Evolutionary conservation across 1,140 invertebrate genomes (phyloP).

Genomic region (Elymnias hypermnestra): DNA sequence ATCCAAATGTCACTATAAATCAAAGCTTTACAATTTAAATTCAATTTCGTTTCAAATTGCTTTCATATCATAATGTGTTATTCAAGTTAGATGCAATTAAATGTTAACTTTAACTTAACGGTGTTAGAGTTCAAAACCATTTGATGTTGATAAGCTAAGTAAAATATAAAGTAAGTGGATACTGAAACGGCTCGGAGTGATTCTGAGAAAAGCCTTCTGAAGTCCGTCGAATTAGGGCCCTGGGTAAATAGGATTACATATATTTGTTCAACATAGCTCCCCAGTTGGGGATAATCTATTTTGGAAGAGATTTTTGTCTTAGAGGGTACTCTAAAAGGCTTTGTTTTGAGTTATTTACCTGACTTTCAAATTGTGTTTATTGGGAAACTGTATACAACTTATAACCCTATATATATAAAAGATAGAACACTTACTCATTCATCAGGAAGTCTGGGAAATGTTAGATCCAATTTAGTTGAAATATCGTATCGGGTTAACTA

Average conservation of each 20-base stretch:
- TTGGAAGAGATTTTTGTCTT: conserved; percentile 22
- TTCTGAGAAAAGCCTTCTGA: conserved; percentile 28
- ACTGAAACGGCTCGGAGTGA: conserved; percentile 21
- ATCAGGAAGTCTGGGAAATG: too few relatives aligned
- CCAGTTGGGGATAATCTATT: conserved; percentile 27
- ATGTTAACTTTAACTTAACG: conserved; percentile 14
- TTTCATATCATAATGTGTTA: conserved; percentile 8
- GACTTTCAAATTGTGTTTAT: conserved; percentile 5
- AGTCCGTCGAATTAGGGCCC: conserved; percentile 29
- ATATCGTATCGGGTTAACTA: too few relatives aligned
- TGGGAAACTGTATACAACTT: too few relatives aligned
- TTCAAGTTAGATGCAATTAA: neutral
- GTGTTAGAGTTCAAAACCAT: conserved; percentile 3
- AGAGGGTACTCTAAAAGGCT: conserved; percentile 5
- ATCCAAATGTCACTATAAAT: too few relatives aligned
- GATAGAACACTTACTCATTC: too few relatives aligned
- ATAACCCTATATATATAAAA: too few relatives aligned
- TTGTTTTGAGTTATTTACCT: conserved; percentile 4
- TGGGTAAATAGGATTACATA: conserved; percentile 36
- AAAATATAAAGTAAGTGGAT: conserved; percentile 13
- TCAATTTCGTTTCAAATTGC: conserved; percentile 7
- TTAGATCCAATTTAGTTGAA: too few relatives aligned
- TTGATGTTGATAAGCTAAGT: neutral
- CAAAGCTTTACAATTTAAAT: conserved; percentile 16
- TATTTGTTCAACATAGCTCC: conserved; percentile 30